These are phyloP conservation scores for Sorex fumeus DNA, from an alignment of 2,113 vertebrate genomes.

Conservation along the genomic window DNA sequence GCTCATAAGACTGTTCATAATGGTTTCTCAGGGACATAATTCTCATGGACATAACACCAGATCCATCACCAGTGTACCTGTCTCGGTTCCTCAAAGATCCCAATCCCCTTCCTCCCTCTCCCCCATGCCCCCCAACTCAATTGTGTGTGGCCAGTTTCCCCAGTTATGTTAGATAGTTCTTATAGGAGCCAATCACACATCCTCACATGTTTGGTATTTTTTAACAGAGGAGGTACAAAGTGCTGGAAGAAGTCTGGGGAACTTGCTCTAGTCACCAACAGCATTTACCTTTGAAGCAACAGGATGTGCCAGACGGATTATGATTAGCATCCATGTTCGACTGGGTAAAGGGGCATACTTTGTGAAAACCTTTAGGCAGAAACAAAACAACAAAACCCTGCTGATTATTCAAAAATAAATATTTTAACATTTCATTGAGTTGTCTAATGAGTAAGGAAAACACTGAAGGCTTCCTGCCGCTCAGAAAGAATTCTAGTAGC, in stretches of 20 bases:
- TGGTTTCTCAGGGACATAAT: no score
- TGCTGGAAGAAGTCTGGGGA: not conserved
- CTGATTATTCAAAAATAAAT: slow-evolving; percentile 80
- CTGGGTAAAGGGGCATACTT: slow-evolving; percentile 48
- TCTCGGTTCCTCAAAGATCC: no score
- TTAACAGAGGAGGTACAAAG: not conserved
- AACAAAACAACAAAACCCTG: slow-evolving; percentile 28
- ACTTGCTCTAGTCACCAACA: slow-evolving; percentile 47
- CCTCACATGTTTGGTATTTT: not conserved
- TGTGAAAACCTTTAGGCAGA: slow-evolving; percentile 68
- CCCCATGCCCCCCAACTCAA: no score
- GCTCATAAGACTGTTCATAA: no score
- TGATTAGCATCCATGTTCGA: not conserved
- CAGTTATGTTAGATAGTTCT: not conserved
- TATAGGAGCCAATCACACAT: slow-evolving; percentile 19
- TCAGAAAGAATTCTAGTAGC: slow-evolving; percentile 54
- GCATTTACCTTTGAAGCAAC: slow-evolving; percentile 44
- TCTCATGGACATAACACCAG: no score
- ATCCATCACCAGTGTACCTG: no score
- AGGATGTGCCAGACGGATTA: not conserved
- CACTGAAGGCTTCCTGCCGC: slow-evolving; percentile 65
- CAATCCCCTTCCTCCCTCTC: no score
- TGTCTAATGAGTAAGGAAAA: slow-evolving; percentile 76
- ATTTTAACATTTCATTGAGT: slow-evolving; percentile 81
- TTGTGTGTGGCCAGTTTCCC: no score